Evolutionary conservation across 2,113 vertebrate genomes (phyloP).

Genomic region (Trogon surrucura): DNA sequence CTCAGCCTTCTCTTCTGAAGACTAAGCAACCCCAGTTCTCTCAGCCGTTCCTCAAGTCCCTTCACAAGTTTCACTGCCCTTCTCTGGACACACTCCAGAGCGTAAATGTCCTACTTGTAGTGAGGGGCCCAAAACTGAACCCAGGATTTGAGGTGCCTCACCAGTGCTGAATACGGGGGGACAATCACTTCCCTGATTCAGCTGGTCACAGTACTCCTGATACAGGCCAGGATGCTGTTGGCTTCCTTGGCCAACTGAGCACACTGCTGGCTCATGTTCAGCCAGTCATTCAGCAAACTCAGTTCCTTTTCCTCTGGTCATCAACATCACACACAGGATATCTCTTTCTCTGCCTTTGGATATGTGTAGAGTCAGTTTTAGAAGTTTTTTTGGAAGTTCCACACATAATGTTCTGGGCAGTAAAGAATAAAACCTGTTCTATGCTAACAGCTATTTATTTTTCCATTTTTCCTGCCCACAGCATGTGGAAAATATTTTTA

Average conservation of each 20-base stretch:
- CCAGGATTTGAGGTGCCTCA: neutral
- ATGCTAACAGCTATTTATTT: neutral
- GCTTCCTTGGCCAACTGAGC: too few species aligned
- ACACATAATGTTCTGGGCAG: neutral
- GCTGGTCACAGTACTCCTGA: neutral
- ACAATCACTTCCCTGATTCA: neutral
- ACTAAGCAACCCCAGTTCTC: neutral
- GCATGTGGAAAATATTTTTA: neutral
- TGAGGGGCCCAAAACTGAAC: neutral
- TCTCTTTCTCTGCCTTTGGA: neutral
- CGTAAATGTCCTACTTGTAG: too few species aligned
- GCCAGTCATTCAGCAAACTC: too few species aligned
- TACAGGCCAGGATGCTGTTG: neutral
- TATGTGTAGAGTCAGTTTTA: neutral
- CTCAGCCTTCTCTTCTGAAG: neutral
- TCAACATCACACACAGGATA: neutral
- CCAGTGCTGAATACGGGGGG: too few species aligned
- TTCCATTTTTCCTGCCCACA: neutral
- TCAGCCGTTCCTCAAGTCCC: neutral
- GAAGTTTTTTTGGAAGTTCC: neutral
- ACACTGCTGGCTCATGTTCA: too few species aligned
- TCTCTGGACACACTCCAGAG: neutral
- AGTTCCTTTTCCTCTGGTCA: neutral
- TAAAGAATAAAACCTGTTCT: neutral
- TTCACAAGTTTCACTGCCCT: neutral